These are phyloP conservation scores for Muschampia plurimacula DNA, from an alignment of 2,888 invertebrate genomes.

Conservation along the genomic window DNA sequence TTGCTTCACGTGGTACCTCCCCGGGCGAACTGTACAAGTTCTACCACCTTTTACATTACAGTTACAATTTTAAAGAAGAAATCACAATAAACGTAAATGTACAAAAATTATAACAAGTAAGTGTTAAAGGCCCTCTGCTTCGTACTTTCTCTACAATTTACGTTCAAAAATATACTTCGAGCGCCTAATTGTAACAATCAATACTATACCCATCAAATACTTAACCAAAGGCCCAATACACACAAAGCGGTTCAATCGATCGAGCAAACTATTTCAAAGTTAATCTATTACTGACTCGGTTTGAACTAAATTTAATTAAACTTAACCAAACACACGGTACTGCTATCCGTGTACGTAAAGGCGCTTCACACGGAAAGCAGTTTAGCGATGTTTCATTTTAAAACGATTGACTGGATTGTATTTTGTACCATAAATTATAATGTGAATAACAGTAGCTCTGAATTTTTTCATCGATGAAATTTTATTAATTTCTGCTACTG, in stretches of 20 bases:
- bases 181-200: not conserved
- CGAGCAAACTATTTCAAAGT: slow-evolving; percentile 47
- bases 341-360: slow-evolving; percentile 22
- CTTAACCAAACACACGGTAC: slow-evolving; percentile 52
- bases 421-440: no score
- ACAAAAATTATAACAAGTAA: no score
- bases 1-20: no score
- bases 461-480: no score
- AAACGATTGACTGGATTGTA: not conserved
- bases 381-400: not conserved
- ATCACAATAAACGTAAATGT: no score
- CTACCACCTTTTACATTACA: no score
- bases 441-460: no score
- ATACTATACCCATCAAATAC: not conserved
- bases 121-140: no score
- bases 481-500: no score
- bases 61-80: no score
- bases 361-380: slow-evolving; percentile 14
- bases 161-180: not conserved
- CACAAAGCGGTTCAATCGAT: slow-evolving; percentile 48
- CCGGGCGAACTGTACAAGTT: no score
- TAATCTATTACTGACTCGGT: slow-evolving; percentile 41
- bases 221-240: slow-evolving; percentile 58
- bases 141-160: no score
- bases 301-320: slow-evolving; percentile 52